Conservation (phyloP, 2,113 vertebrate species). For the Amphilophus citrinellus region DNA sequence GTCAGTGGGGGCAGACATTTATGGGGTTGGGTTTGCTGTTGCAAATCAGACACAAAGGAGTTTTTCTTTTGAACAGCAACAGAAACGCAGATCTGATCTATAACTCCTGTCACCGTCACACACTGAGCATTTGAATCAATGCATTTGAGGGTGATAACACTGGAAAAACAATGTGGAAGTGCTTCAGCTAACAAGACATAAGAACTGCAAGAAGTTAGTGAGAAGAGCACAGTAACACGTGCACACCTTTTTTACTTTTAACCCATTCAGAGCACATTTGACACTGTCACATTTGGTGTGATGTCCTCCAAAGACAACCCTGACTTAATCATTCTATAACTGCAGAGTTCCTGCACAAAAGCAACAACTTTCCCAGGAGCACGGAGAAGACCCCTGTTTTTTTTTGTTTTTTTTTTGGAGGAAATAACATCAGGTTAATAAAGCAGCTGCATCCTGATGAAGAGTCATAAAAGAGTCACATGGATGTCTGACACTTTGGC, state of each 20-base stretch:
- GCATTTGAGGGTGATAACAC: too few relatives aligned
- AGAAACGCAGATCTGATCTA: not conserved
- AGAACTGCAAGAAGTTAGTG: too few relatives aligned
- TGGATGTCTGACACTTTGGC: not conserved
- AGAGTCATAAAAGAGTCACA: not conserved
- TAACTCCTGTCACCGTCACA: too few relatives aligned
- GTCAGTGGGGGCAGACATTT: not conserved
- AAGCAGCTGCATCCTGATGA: conserved; percentile 5
- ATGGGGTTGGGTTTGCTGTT: not conserved
- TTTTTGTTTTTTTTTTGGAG: not conserved
- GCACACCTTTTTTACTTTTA: too few relatives aligned
- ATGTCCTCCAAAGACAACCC: not conserved
- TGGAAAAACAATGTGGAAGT: too few relatives aligned
- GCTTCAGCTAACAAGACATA: too few relatives aligned
- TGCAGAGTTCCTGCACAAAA: not conserved
- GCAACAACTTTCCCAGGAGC: not conserved
- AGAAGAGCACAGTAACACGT: too few relatives aligned
- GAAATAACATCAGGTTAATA: not conserved
- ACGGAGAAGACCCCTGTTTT: not conserved
- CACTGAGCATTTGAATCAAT: too few relatives aligned
- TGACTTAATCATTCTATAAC: not conserved
- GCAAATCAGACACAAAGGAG: too few relatives aligned
- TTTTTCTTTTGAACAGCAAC: accelerated
- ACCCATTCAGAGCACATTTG: too few relatives aligned
- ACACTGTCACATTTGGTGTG: not conserved